Evolutionary conservation across 2,888 invertebrate species (phyloP).

Genomic region (Latheticus oryzae): DNA sequence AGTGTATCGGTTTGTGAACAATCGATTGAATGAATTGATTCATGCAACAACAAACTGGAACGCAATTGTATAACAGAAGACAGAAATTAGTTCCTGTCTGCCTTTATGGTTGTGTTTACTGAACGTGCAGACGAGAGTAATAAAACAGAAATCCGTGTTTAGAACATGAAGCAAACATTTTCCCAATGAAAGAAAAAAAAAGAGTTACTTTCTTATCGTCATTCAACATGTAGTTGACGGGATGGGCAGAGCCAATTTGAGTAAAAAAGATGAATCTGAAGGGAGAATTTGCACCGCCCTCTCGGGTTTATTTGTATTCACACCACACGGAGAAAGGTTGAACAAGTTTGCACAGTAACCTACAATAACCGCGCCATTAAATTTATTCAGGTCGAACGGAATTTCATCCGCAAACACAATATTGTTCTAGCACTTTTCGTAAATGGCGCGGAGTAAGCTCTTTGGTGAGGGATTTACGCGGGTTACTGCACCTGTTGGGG

Average conservation of each 20-base stretch:
- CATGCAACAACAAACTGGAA: slow-evolving; percentile 22
- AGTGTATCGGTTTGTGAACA: slow-evolving; percentile 8
- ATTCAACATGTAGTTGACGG: slow-evolving; percentile 33
- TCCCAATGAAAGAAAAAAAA: background rate
- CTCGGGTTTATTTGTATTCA: slow-evolving; percentile 38
- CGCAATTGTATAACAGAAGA: slow-evolving; percentile 21
- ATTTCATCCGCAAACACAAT: slow-evolving; percentile 32
- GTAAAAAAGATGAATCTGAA: slow-evolving; percentile 36
- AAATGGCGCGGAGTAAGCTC: slow-evolving; percentile 13
- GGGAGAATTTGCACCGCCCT: slow-evolving; percentile 28
- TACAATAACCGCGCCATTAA: slow-evolving; percentile 38
- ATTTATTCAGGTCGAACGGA: slow-evolving; percentile 35
- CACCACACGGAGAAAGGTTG: slow-evolving; percentile 38
- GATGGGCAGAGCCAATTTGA: slow-evolving; percentile 34
- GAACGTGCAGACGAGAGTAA: slow-evolving; percentile 10
- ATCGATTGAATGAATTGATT: slow-evolving; percentile 28
- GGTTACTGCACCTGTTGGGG: slow-evolving; percentile 13
- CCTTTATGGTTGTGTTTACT: slow-evolving; percentile 28
- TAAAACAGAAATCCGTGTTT: too few species aligned
- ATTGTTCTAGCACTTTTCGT: slow-evolving; percentile 26
- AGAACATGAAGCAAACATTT: background rate
- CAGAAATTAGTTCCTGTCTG: slow-evolving; percentile 35
- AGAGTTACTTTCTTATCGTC: slow-evolving; percentile 27
- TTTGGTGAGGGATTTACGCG: slow-evolving; percentile 17
- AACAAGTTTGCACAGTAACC: slow-evolving; percentile 41